Evolutionary conservation across 2,797 vertebrate genomes (phyloP), one percentile per base, ranked within the genome.

Genomic region (Sebastes steindachneri): DNA sequence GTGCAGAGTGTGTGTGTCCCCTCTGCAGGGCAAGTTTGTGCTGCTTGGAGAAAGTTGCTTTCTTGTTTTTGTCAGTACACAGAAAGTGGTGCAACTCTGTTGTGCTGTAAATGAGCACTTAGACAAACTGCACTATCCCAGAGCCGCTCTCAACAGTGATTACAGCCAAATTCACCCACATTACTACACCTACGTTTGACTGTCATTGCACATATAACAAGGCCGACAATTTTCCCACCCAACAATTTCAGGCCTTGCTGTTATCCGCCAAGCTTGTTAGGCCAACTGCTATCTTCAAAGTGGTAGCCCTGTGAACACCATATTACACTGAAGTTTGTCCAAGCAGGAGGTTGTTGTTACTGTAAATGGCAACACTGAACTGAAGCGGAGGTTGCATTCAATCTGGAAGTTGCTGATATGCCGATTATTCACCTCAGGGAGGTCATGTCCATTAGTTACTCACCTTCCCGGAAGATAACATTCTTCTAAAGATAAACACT

Each of bases 401-500:
- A 78, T 71, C 60, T 12, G 1, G 1, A 54, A 64, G n/a, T n/a
- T 68, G 66, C 62, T 54, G 59, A 80, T 64, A n/a, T 62, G 41
- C 28, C 10, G 5, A 12, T 54, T 75, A 37, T 76, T 80, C 62
- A 53, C 59, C 31, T 17, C 25, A 17, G 53, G 12, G 26, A 25
- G 51, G 74, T 82, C 57, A 73, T 31, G 28, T 81, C 62, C 66
- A 59, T 83, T 75, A 68, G n/a, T 73, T 65, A 65, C 17, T 14
- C 21, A 82, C 58, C 62, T 88, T 83, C 31, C 55, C 15, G 21
- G 64, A 82, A 80, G 65, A 81, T 83, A 70, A 72, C 55, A 69
- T 68, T 73, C 70, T 12, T 57, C 37, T 57, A 23, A 66, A 85
- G 73, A 77, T 78, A 88, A 87, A 86, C 80, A 86, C 41, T 79